phyloP scores from a whole-genome alignment of 2,888 invertebrate species.

The Mycalesis mineus region DNA sequence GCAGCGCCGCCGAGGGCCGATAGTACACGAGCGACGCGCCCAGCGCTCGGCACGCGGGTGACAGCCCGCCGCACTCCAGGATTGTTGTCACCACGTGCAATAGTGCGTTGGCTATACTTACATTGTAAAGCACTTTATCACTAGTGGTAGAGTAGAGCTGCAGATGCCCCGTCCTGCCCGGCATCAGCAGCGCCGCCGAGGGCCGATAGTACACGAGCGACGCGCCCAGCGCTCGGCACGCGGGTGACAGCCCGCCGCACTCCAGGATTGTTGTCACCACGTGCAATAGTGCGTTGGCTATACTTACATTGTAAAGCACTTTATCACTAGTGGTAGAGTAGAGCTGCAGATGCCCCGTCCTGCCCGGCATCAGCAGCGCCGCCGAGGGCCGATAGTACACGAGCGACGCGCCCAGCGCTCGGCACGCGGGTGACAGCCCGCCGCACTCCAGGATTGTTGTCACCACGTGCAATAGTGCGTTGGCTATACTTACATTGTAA shows the following conservation, averaged over 20 bases:
- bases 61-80: conserved; percentile 67
- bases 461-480: conserved; percentile 52
- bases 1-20: conserved; percentile 47
- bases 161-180: conserved; percentile 64
- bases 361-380: conserved; percentile 60
- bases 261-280: conserved; percentile 62
- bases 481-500: conserved; percentile 71
- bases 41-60: conserved; percentile 49
- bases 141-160: conserved; percentile 64
- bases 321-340: conserved; percentile 65
- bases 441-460: conserved; percentile 68
- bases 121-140: conserved; percentile 69
- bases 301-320: conserved; percentile 70
- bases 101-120: conserved; percentile 63
- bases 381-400: conserved; percentile 49
- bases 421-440: conserved; percentile 55
- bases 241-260: conserved; percentile 64
- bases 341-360: conserved; percentile 65
- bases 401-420: conserved; percentile 51
- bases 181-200: conserved; percentile 54
- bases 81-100: conserved; percentile 59
- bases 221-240: conserved; percentile 49
- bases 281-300: conserved; percentile 58
- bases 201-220: conserved; percentile 51
- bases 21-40: conserved; percentile 55